Percentiles rank a stretch among this genome's conserved stretches.
phyloP scores from a whole-genome alignment of 2,113 vertebrate genomes.

The Labrus mixtus region DNA sequence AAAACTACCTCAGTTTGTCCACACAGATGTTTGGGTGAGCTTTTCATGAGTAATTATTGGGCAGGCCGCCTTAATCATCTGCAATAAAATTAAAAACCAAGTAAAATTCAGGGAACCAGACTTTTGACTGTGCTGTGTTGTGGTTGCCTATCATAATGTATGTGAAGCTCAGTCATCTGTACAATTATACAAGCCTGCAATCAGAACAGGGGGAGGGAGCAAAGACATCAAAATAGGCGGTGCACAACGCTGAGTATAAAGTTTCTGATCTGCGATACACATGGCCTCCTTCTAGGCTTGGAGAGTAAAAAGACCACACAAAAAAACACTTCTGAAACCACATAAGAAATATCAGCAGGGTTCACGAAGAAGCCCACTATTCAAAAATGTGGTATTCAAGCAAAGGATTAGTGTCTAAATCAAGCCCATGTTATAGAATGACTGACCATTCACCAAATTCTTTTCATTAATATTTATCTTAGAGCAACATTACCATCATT shows the following conservation, averaged over 20 bases:
- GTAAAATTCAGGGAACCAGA: constrained; percentile 75
- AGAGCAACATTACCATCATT: constrained; percentile 2
- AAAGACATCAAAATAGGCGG: constrained; percentile 73
- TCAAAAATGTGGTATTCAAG: constrained; percentile 61
- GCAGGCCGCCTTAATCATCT: constrained; percentile 80
- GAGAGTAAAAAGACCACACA: constrained; percentile 75
- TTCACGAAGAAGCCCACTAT: constrained; percentile 63
- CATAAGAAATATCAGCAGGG: constrained; percentile 69
- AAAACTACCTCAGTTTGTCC: constrained; percentile 79
- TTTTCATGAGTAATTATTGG: constrained; percentile 82
- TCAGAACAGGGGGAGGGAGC: constrained; percentile 63
- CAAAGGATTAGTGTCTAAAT: constrained; percentile 57
- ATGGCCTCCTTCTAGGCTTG: constrained; percentile 58
- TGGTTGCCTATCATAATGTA: constrained; percentile 72
- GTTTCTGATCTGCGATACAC: constrained; percentile 72
- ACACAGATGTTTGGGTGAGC: constrained; percentile 79
- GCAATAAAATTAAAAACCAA: constrained; percentile 77
- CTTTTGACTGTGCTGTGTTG: constrained; percentile 71
- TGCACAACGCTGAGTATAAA: constrained; percentile 69
- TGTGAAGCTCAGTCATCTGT: constrained; percentile 72
- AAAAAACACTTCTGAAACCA: constrained; percentile 73
- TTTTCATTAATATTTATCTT: not conserved
- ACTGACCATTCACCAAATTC: not conserved
- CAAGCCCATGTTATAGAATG: constrained; percentile 48
- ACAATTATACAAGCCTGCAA: constrained; percentile 77